These are phyloP conservation scores for Brenthis ino DNA, from an alignment of 2,888 invertebrate genomes.

Conservation along the genomic window DNA sequence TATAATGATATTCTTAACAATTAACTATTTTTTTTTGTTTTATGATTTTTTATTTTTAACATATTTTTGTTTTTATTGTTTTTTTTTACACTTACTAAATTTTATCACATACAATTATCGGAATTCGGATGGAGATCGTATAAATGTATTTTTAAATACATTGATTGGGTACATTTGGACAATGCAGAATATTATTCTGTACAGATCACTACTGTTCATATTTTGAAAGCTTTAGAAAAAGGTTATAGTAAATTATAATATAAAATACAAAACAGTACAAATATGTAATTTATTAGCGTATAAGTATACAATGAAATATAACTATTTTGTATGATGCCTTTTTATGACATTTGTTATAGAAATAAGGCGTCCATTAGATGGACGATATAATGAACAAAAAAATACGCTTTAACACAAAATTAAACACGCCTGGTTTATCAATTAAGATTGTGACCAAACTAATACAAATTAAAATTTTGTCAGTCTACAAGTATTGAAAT, in stretches of 20 bases:
- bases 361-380: too few relatives aligned
- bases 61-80: conserved; percentile 33
- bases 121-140: conserved; percentile 48
- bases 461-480: conserved; percentile 2
- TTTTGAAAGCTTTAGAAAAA: too few relatives aligned
- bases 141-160: conserved; percentile 7
- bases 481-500: conserved; percentile 19
- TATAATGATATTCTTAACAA: conserved; percentile 15
- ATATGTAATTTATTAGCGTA: too few relatives aligned
- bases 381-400: too few relatives aligned
- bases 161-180: background rate
- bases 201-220: too few relatives aligned
- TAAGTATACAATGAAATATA: too few relatives aligned
- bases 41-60: conserved; percentile 27
- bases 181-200: background rate
- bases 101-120: conserved; percentile 55
- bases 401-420: too few relatives aligned
- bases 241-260: background rate
- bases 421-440: background rate
- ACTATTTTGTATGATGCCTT: too few relatives aligned
- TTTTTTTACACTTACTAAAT: conserved; percentile 29
- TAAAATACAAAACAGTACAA: background rate
- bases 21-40: conserved; percentile 3
- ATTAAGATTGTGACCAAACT: background rate
- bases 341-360: too few relatives aligned